Conservation (phyloP, 2,797 vertebrate species). For the Sebastes steindachneri region DNA sequence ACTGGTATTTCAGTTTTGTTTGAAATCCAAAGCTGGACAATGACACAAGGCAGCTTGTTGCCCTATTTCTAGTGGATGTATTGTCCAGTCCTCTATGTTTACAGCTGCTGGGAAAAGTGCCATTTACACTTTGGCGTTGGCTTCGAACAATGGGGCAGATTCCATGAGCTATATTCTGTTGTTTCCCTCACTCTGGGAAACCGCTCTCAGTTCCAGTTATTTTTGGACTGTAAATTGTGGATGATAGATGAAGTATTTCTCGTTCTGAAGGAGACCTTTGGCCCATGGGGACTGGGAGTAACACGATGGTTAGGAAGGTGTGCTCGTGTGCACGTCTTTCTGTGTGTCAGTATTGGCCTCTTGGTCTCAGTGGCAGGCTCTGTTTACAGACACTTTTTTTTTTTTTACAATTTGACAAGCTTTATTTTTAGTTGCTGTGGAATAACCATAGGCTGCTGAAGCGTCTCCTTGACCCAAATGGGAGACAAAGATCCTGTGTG, state of each 20-base stretch:
- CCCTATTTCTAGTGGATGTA: conserved; percentile 67
- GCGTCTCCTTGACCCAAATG: conserved; percentile 61
- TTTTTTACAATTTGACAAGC: conserved; percentile 50
- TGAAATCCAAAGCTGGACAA: conserved; percentile 67
- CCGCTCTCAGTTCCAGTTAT: conserved; percentile 61
- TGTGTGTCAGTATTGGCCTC: conserved; percentile 16
- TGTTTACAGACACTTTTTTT: conserved; percentile 39
- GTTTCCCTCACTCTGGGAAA: conserved; percentile 75
- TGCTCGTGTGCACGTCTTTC: conserved; percentile 1
- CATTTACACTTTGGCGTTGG: conserved; percentile 74
- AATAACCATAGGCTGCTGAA: conserved; percentile 47
- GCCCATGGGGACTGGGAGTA: conserved; percentile 11
- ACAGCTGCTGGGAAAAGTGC: conserved; percentile 73
- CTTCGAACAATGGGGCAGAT: conserved; percentile 79
- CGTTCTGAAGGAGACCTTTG: conserved; percentile 44
- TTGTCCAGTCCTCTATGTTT: conserved; percentile 76
- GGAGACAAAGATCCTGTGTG: conserved; percentile 47
- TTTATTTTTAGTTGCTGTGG: conserved; percentile 70
- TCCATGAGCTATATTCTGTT: conserved; percentile 75
- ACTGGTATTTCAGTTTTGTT: conserved; percentile 54
- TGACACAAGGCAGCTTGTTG: conserved; percentile 63
- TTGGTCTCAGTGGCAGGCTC: conserved; percentile 30
- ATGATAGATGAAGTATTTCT: conserved; percentile 63
- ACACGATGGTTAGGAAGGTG: conserved; percentile 30
- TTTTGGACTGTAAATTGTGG: conserved; percentile 68